Percentiles rank a stretch among this genome's conserved stretches.
Conservation (phyloP, 2,797 vertebrate genomes). For the Sebastolobus altivelis region DNA sequence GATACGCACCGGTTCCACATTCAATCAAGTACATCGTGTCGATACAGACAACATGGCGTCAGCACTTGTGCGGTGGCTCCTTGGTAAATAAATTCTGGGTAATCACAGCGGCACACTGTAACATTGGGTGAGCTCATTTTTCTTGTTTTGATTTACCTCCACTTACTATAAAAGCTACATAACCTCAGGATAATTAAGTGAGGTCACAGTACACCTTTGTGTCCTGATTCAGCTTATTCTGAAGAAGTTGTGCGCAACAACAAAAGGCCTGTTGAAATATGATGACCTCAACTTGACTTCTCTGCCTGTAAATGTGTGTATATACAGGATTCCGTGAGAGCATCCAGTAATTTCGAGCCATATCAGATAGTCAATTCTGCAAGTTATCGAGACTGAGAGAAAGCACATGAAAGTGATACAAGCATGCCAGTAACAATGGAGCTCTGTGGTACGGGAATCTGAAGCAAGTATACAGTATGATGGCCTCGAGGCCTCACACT, state of each 20-base stretch:
- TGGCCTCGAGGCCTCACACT: not conserved
- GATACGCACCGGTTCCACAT: conserved; percentile 82
- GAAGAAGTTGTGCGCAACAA: not conserved
- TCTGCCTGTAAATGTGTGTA: not conserved
- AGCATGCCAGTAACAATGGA: conserved; percentile 43
- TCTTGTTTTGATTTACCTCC: not conserved
- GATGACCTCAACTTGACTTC: conserved; percentile 33
- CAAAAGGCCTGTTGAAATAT: conserved; percentile 8
- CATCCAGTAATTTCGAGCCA: conserved; percentile 17
- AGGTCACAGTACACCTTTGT: not conserved
- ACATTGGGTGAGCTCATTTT: conserved; percentile 78
- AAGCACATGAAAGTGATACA: conserved; percentile 58
- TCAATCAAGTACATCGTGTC: conserved; percentile 89
- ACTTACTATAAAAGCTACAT: not conserved
- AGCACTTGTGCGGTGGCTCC: conserved; percentile 84
- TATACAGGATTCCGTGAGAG: not conserved
- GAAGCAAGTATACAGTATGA: conserved; percentile 22
- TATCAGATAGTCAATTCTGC: conserved; percentile 39
- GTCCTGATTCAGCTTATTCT: not conserved
- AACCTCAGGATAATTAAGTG: conserved; percentile 1
- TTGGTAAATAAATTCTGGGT: conserved; percentile 86
- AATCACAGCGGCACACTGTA: conserved; percentile 87
- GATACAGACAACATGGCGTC: conserved; percentile 79
- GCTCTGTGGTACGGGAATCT: conserved; percentile 39
- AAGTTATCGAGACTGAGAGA: conserved; percentile 34